A percentile compares a stretch with the other conserved stretches of the same genome.
phyloP scores from a whole-genome alignment of 2,113 vertebrate genomes.

The Hippocampus comes region DNA sequence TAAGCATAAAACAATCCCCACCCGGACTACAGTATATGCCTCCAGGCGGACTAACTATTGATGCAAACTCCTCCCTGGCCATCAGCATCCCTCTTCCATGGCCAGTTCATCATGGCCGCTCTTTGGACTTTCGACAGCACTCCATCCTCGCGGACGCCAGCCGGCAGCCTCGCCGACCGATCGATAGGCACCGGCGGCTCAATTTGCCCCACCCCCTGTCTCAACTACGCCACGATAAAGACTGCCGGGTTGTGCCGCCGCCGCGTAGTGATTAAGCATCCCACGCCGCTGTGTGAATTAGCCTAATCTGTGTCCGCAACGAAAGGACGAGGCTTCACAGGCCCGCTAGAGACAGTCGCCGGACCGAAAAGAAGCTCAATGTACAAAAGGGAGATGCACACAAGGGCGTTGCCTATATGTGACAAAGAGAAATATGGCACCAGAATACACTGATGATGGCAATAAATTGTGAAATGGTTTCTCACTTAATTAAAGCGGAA shows the following conservation, averaged over 20 bases:
- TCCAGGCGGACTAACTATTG: slow-evolving; percentile 29
- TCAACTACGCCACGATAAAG: slow-evolving; percentile 47
- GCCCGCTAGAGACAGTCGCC: slow-evolving; percentile 57
- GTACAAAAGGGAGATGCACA: slow-evolving; percentile 19
- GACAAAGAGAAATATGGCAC: slow-evolving; percentile 8
- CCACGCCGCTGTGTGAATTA: slow-evolving; percentile 65
- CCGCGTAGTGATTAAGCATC: slow-evolving; percentile 69
- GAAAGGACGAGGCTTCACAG: slow-evolving; percentile 65
- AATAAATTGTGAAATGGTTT: background rate
- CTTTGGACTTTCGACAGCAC: slow-evolving; percentile 67
- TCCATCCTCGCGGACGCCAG: slow-evolving; percentile 65
- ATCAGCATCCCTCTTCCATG: slow-evolving; percentile 43
- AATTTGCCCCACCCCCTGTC: slow-evolving; percentile 48
- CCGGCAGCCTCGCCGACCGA: slow-evolving; percentile 53
- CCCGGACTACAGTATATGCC: slow-evolving; percentile 12
- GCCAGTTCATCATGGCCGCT: slow-evolving; percentile 57
- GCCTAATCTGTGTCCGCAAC: slow-evolving; percentile 66
- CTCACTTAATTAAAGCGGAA: background rate
- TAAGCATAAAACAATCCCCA: background rate
- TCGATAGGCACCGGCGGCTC: slow-evolving; percentile 67
- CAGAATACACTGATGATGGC: slow-evolving; percentile 9
- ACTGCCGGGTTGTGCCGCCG: slow-evolving; percentile 60
- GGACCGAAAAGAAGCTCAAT: slow-evolving; percentile 64
- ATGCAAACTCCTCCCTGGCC: slow-evolving; percentile 45
- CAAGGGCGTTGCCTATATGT: slow-evolving; percentile 11